Conservation (phyloP, 1,140 invertebrate genomes). For the Drosophila tristis region DNA sequence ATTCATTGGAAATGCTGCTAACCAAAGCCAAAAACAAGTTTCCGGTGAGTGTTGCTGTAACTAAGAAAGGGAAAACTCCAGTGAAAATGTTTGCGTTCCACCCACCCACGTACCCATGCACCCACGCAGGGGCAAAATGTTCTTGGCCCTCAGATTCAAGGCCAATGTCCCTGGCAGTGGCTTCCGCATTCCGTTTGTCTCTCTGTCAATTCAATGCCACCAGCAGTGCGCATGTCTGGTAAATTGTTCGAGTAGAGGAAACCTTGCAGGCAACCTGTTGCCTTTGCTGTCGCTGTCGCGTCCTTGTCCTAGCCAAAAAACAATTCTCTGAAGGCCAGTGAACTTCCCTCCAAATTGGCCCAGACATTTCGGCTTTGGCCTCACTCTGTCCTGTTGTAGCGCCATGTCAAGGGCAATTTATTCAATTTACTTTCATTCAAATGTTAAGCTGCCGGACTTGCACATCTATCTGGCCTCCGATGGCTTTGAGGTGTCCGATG, state of each 20-base stretch:
- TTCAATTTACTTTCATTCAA: slow-evolving; percentile 8
- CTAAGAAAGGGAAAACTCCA: slow-evolving; percentile 1
- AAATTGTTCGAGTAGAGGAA: slow-evolving; percentile 14
- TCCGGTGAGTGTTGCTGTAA: slow-evolving; percentile 85
- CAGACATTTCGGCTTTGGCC: slow-evolving; percentile 9
- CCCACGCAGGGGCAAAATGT: slow-evolving; percentile 4
- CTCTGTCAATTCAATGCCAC: slow-evolving; percentile 73
- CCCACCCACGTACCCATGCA: slow-evolving; percentile 2
- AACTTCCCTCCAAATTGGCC: slow-evolving; percentile 31
- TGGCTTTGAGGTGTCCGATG: slow-evolving; percentile 89
- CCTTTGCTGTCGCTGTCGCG: slow-evolving; percentile 50
- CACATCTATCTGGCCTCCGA: slow-evolving; percentile 86
- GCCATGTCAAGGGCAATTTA: slow-evolving; percentile 56
- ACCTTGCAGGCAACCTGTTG: slow-evolving; percentile 59
- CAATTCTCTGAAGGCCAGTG: slow-evolving; percentile 32
- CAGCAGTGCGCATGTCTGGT: slow-evolving; percentile 55
- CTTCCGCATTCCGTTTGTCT: slow-evolving; percentile 62
- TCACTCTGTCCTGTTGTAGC: slow-evolving; percentile 33
- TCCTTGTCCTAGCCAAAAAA: slow-evolving; percentile 19
- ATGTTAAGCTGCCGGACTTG: slow-evolving; percentile 71
- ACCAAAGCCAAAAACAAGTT: slow-evolving; percentile 88
- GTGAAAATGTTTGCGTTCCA: slow-evolving; percentile 8
- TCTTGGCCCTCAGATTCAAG: slow-evolving; percentile 64
- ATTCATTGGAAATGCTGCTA: slow-evolving; percentile 87
- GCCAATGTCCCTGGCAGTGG: slow-evolving; percentile 57